These are phyloP conservation scores for Balanococcus diminutus DNA, from an alignment of 2,888 invertebrate species.

Conservation along the genomic window DNA sequence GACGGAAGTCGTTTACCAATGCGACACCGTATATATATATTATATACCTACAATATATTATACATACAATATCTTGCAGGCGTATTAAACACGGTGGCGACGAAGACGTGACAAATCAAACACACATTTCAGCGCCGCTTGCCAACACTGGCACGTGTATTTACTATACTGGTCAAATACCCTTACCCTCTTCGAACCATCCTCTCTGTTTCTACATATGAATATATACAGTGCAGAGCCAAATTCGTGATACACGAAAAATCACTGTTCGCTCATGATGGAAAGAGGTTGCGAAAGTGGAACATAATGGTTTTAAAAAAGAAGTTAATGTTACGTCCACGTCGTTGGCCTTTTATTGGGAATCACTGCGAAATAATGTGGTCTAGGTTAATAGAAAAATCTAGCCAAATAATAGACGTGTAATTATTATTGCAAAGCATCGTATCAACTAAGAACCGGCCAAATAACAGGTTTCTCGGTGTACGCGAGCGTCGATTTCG, in stretches of 20 bases:
- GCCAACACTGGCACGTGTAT: slow-evolving; percentile 29
- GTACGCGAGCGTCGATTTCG: not conserved
- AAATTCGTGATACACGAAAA: slow-evolving; percentile 9
- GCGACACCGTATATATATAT: not conserved
- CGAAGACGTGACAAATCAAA: slow-evolving; percentile 30
- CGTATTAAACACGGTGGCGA: not conserved
- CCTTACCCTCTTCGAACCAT: not conserved
- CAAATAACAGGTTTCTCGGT: slow-evolving; percentile 6
- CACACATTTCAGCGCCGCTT: slow-evolving; percentile 26
- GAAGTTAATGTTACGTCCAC: not conserved
- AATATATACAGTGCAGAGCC: not conserved
- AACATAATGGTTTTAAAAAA: slow-evolving; percentile 6
- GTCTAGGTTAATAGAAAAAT: slow-evolving; percentile 44
- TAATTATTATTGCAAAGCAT: slow-evolving; percentile 43
- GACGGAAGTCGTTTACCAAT: slow-evolving; percentile 14
- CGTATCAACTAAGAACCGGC: not conserved
- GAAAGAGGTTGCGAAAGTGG: slow-evolving; percentile 23
- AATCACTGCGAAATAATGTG: slow-evolving; percentile 40
- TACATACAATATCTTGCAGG: not conserved
- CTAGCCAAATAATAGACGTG: slow-evolving; percentile 19
- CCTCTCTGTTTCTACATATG: not conserved
- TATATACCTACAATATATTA: too few relatives aligned
- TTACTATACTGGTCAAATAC: slow-evolving; percentile 17
- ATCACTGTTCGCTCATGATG: not conserved
- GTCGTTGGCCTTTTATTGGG: not conserved